phyloP scores from a whole-genome alignment of 2,888 invertebrate genomes.

The Hypena proboscidalis region DNA sequence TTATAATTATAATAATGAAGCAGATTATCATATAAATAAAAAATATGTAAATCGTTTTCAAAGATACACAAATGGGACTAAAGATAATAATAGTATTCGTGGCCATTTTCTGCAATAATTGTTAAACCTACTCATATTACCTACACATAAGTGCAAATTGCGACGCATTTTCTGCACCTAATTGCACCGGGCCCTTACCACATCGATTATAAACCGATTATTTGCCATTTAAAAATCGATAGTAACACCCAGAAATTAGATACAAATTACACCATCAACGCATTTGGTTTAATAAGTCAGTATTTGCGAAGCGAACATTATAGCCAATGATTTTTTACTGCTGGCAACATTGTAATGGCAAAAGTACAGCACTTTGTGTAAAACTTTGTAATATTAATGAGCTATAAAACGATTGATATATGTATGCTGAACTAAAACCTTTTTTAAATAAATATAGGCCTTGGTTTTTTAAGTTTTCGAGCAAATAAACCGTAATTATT shows the following conservation, averaged over 20 bases:
- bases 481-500: too few relatives aligned
- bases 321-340: constrained; percentile 26
- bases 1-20: too few relatives aligned
- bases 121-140: too few relatives aligned
- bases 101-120: too few relatives aligned
- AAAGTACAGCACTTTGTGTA: constrained; percentile 8
- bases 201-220: constrained; percentile 35
- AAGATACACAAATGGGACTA: too few relatives aligned
- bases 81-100: too few relatives aligned
- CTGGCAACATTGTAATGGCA: constrained; percentile 20
- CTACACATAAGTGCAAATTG: too few relatives aligned
- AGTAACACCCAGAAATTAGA: constrained; percentile 41
- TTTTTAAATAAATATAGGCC: constrained; percentile 7
- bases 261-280: constrained; percentile 31
- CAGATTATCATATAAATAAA: too few relatives aligned
- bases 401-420: constrained; percentile 16
- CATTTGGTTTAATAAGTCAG: constrained; percentile 44
- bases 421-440: constrained; percentile 8
- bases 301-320: constrained; percentile 34
- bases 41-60: too few relatives aligned
- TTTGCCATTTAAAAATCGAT: constrained; percentile 31
- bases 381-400: constrained; percentile 17
- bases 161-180: background rate
- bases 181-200: constrained; percentile 32
- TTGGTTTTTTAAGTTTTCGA: background rate